A percentile compares a stretch with the other conserved stretches of the same genome.
phyloP scores from a whole-genome alignment of 2,797 vertebrate genomes.

The Miichthys miiuy region DNA sequence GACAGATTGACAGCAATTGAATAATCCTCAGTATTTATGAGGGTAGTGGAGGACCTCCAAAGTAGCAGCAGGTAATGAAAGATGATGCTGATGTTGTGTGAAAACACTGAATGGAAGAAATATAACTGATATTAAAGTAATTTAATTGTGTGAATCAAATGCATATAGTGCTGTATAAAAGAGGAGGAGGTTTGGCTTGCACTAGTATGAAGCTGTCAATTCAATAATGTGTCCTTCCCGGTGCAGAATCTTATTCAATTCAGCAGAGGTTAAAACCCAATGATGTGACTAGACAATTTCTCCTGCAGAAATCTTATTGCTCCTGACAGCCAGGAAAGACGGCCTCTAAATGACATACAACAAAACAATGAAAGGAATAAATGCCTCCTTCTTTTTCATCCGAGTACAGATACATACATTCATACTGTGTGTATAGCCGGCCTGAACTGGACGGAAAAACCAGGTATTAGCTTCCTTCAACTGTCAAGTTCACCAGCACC shows the following conservation, averaged over 20 bases:
- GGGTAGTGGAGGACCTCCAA: slow-evolving; percentile 43
- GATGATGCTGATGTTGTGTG: slow-evolving; percentile 70
- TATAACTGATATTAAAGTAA: slow-evolving; percentile 65
- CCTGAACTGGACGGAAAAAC: neutral
- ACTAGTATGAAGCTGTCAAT: slow-evolving; percentile 61
- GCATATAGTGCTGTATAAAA: slow-evolving; percentile 50
- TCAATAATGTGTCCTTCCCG: slow-evolving; percentile 64
- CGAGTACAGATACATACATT: slow-evolving; percentile 9
- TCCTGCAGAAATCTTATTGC: slow-evolving; percentile 47
- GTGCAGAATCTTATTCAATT: slow-evolving; percentile 53
- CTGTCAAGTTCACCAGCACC: neutral
- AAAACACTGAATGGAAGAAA: slow-evolving; percentile 64
- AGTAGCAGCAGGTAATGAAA: slow-evolving; percentile 65
- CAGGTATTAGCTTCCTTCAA: slow-evolving; percentile 14
- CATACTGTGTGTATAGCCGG: neutral
- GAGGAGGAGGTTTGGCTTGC: slow-evolving; percentile 46
- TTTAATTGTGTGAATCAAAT: slow-evolving; percentile 64
- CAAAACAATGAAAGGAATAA: slow-evolving; percentile 48
- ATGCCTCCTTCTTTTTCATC: slow-evolving; percentile 12
- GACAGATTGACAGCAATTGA: slow-evolving; percentile 73
- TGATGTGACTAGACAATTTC: slow-evolving; percentile 61
- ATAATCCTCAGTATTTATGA: slow-evolving; percentile 72
- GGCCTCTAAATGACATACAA: slow-evolving; percentile 35
- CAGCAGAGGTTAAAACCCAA: slow-evolving; percentile 64
- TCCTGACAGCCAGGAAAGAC: slow-evolving; percentile 45